Conservation (phyloP, 2,797 vertebrate genomes). For the Miichthys miiuy region DNA sequence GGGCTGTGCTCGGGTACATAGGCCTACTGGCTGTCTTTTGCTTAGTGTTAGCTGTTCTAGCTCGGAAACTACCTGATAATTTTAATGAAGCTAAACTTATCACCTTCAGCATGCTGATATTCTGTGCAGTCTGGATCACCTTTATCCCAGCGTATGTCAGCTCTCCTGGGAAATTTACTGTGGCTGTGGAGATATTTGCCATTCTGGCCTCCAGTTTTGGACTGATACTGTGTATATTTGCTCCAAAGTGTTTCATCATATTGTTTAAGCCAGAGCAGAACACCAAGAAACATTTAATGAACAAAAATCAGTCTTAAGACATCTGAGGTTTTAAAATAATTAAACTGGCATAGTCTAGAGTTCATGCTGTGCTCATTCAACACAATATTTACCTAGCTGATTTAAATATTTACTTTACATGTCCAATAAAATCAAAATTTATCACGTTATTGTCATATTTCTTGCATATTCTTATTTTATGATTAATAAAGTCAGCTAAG, state of each 20-base stretch:
- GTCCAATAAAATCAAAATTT: too few relatives aligned
- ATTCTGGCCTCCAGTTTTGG: not conserved
- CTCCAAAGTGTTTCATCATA: too few relatives aligned
- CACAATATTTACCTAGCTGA: not conserved
- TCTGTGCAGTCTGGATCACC: constrained; percentile 8
- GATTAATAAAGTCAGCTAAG: too few relatives aligned
- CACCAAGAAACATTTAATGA: too few relatives aligned
- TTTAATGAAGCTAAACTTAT: constrained; percentile 73
- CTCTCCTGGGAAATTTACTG: constrained; percentile 16
- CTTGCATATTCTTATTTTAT: too few relatives aligned
- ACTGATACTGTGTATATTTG: not conserved
- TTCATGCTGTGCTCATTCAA: too few relatives aligned
- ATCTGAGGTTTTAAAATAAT: too few relatives aligned
- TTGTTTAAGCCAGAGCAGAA: too few relatives aligned
- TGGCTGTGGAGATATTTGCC: not conserved
- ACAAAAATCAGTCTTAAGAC: too few relatives aligned
- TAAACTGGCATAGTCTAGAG: too few relatives aligned
- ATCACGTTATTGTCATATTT: too few relatives aligned
- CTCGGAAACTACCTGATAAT: constrained; percentile 15
- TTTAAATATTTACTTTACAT: too few relatives aligned
- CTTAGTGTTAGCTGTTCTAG: constrained; percentile 11
- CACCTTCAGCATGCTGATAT: constrained; percentile 78
- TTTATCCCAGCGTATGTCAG: constrained; percentile 12
- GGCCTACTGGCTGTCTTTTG: constrained; percentile 12
- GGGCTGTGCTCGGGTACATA: not conserved